Percentiles rank a stretch among this genome's conserved stretches.
These are phyloP conservation scores for Dromas ardeola DNA, from an alignment of 2,113 vertebrate genomes.

Conservation along the genomic window DNA sequence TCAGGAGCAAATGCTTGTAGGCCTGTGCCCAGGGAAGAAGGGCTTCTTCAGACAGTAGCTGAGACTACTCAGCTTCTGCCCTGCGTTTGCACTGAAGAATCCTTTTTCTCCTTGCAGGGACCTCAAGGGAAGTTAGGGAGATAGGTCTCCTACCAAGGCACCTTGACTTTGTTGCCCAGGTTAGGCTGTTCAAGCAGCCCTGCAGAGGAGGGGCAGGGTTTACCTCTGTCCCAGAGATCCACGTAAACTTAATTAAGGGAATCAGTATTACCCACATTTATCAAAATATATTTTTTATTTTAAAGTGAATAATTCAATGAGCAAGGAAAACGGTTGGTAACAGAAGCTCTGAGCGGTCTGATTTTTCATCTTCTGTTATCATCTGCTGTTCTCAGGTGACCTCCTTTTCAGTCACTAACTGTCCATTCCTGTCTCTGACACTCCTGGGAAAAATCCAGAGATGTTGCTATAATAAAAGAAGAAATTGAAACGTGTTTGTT, in stretches of 20 bases:
- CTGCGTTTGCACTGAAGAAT: background rate
- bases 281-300: background rate
- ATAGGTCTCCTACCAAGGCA: background rate
- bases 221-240: background rate
- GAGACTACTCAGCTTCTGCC: background rate
- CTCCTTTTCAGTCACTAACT: background rate
- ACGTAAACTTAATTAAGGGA: background rate
- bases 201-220: rapidly evolving
- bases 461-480: background rate
- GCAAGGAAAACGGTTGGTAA: background rate
- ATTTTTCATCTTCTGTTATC: background rate
- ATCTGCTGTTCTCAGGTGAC: background rate
- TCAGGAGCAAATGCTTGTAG: rapidly evolving
- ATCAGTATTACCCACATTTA: background rate
- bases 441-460: background rate
- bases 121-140: background rate
- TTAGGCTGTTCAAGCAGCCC: background rate
- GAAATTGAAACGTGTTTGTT: background rate
- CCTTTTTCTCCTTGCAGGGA: background rate
- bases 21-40: background rate
- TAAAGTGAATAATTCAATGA: background rate
- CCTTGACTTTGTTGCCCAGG: background rate
- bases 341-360: background rate
- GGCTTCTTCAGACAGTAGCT: background rate
- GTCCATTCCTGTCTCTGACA: background rate